Evolutionary conservation across 2,888 invertebrate species (phyloP), one percentile per base, ranked within the genome.

Genomic region (Tenodera sinensis): DNA sequence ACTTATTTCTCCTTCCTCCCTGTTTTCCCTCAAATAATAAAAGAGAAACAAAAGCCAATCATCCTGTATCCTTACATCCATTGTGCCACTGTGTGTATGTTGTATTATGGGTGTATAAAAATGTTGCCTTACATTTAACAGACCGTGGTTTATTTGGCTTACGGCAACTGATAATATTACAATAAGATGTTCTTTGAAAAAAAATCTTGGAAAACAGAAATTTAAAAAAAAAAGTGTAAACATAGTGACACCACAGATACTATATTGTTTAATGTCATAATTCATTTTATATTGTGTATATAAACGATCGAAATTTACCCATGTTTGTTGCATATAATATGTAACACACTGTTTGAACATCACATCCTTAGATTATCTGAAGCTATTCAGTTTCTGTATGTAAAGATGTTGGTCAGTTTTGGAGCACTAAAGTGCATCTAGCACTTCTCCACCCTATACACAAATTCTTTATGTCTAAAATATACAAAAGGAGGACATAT

Each of bases 401-500:
- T 85, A 54, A 42, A 34, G 47, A 85, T 85, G 85, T 85, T 47
- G 47, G 54, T 34, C n/a, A 54, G 85, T 85, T 85, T 71, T 71
- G 54, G 54, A 71, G 54, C 54, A 71, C 54, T 54, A 25, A 85
- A 85, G 47, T 85, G 42, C 42, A 54, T 54, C 42, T 85, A 85
- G 89, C 84, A 88, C 88, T 85, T 84, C 88, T 89, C 88, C 88
- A 88, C 84, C 47, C 34, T 83, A 87, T 28, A 88, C 28, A 87
- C 54, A 83, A 71, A 71, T 71, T 90, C 42, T 89, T 83, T 83
- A 84, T 87, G 87, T 83, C 84, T 30, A 71, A 71, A 71, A 71
- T 71, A 71, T 71, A 88, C 90, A 91, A 92, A 92, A 91, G 91
- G 91, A 91, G 89, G 91, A 91, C 91, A 91, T 91, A 91, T 91